These are phyloP conservation scores for Callinectes sapidus DNA, from an alignment of 2,888 invertebrate species.

Conservation along the genomic window DNA sequence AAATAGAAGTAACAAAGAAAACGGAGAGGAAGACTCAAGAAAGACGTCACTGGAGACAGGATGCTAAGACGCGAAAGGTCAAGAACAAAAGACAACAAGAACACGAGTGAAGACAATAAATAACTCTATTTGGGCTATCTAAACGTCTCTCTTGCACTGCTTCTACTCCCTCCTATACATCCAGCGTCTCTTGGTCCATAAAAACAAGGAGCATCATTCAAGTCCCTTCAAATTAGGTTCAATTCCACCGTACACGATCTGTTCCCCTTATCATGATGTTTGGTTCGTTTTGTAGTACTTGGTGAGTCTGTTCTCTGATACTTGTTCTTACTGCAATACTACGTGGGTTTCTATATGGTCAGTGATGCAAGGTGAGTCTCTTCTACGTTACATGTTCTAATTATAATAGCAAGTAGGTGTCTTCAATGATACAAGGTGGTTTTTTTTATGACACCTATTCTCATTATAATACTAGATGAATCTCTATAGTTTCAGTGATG, in stretches of 20 bases:
- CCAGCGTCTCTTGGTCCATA: not conserved
- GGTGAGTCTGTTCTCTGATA: too few species aligned
- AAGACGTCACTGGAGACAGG: not conserved
- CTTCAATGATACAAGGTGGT: not conserved
- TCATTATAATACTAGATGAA: not conserved
- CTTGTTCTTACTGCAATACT: too few species aligned
- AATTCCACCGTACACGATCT: not conserved
- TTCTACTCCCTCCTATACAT: not conserved
- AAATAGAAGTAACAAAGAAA: too few species aligned
- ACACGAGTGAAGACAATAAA: not conserved
- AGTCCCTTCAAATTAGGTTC: not conserved
- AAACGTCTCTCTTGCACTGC: not conserved
- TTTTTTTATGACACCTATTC: not conserved
- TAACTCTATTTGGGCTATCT: not conserved
- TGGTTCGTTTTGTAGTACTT: too few species aligned
- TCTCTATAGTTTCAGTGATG: not conserved
- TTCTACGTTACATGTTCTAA: too few species aligned
- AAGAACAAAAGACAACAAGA: not conserved
- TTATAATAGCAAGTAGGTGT: too few species aligned
- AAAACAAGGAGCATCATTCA: not conserved
- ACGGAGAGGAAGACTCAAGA: too few species aligned
- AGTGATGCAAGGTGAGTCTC: too few species aligned
- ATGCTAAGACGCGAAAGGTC: not conserved
- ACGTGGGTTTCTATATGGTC: too few species aligned
- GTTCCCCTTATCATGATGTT: too few species aligned